Conservation (phyloP, 2,888 invertebrate species). For the Calameuta filiformis region DNA sequence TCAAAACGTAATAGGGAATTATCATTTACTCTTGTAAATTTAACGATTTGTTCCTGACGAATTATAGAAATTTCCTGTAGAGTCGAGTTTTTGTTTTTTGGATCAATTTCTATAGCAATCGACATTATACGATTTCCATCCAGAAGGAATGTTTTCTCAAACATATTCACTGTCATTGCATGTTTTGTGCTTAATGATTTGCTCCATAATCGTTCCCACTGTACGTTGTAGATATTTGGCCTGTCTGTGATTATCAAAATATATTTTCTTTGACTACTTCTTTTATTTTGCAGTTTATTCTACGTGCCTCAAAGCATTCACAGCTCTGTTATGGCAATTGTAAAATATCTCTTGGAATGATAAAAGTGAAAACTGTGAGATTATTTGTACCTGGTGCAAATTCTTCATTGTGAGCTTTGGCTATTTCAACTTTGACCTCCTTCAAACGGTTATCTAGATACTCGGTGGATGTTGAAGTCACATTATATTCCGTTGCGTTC, state of each 20-base stretch:
- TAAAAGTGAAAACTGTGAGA: not conserved
- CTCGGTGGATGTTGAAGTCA: constrained; percentile 9
- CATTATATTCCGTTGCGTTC: not conserved
- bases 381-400: constrained; percentile 12
- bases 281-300: not conserved
- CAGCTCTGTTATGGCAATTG: not conserved
- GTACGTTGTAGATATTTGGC: constrained; percentile 30
- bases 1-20: not conserved
- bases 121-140: constrained; percentile 30
- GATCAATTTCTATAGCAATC: constrained; percentile 21
- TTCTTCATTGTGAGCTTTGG: constrained; percentile 29
- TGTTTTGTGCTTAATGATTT: constrained; percentile 21
- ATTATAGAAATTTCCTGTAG: constrained; percentile 15
- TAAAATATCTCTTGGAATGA: not conserved
- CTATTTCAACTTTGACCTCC: constrained; percentile 40
- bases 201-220: constrained; percentile 33
- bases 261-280: not conserved
- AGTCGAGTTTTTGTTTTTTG: constrained; percentile 19
- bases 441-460: constrained; percentile 30
- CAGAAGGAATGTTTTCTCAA: constrained; percentile 35
- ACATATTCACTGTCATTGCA: constrained; percentile 27
- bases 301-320: not conserved
- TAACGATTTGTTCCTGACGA: constrained; percentile 16
- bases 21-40: constrained; percentile 34
- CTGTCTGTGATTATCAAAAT: constrained; percentile 25